Base-by-base conservation (phyloP, 2,797 vertebrate genomes). In the Acanthurus leucopareius region DNA sequence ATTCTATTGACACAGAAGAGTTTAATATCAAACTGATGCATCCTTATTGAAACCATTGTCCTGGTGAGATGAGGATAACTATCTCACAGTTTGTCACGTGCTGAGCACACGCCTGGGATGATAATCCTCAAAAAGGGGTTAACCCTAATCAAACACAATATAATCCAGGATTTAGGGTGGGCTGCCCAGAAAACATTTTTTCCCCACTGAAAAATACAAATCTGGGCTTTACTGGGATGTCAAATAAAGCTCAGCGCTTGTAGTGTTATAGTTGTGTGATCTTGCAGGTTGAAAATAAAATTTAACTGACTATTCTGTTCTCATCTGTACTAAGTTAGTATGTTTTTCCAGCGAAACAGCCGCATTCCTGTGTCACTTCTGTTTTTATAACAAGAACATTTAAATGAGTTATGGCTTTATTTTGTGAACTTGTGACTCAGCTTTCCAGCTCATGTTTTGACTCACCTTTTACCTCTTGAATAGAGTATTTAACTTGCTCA, bases 131-230 rank as follows among this genome's bases (percentile, higher is more conserved):
- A 70, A 88, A 88, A 83, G 80, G 82, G 88, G 88, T 88, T 88
- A 92, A 90, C 90, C 74, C 89, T 76, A 86, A 90, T 91, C 87
- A 91, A 92, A 93, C 83, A 84, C 85, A 91, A 88, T 84, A 90
- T 92, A 92, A 92, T 91, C 88, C 88, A 85, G 86, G 88, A 91
- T 93, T 94, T 90, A 89, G 82, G 47, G 47, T 78, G 62, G 61
- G 60, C 76, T 78, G 72, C 69, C 58, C 85, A 85, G 68, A 88
- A 87, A 86, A 86, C 73, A 82, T 82, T 86, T 32, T 32, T 82
- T 73, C 73, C 25, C 58, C 58, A 16, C 53, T 61, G 62, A 61
- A 64, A 86, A 79, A 79, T 63, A 83, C 79, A 87, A 86, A 92
- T 92, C 85, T 87, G 82, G 71, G 69, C 72, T 88, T 91, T 87